Percentiles rank a stretch among this genome's conserved stretches.
Evolutionary conservation across 2,888 invertebrate genomes (phyloP).

Genomic region (Drosophila trichaetosa): DNA sequence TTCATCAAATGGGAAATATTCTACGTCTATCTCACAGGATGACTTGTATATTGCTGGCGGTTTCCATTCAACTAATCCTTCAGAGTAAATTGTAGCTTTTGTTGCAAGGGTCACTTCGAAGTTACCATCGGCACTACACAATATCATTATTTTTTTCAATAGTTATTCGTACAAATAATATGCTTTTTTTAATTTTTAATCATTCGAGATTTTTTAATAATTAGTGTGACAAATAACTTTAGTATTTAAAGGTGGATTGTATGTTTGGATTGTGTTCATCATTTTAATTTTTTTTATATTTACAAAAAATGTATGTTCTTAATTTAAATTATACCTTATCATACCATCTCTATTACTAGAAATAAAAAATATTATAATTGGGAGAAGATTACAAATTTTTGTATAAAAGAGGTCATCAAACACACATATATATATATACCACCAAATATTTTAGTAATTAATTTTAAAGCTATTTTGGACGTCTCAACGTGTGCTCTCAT

Average conservation of each 20-base stretch:
- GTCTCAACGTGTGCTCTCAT: neutral
- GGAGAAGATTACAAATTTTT: neutral
- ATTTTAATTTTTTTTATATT: neutral
- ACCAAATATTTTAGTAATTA: neutral
- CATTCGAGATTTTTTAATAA: constrained; percentile 1
- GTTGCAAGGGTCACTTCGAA: constrained; percentile 98
- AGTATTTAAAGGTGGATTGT: neutral
- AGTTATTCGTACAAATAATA: constrained; percentile 59
- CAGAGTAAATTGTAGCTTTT: constrained; percentile 96
- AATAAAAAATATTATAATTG: neutral
- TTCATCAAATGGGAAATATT: constrained; percentile 98
- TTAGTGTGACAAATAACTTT: constrained; percentile 4
- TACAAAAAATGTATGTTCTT: neutral
- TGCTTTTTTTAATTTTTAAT: constrained; percentile 18
- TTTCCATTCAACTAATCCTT: constrained; percentile 97
- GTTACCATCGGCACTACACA: constrained; percentile 96
- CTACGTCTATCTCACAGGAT: constrained; percentile 97
- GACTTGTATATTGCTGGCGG: constrained; percentile 99
- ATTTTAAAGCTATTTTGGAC: neutral
- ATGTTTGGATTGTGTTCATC: neutral
- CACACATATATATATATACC: neutral
- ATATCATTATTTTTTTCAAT: constrained; percentile 66
- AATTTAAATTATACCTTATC: neutral
- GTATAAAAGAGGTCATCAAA: neutral
- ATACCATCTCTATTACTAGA: neutral